Base-by-base conservation (phyloP, 2,113 vertebrate species). In the Miniopterus natalensis region DNA sequence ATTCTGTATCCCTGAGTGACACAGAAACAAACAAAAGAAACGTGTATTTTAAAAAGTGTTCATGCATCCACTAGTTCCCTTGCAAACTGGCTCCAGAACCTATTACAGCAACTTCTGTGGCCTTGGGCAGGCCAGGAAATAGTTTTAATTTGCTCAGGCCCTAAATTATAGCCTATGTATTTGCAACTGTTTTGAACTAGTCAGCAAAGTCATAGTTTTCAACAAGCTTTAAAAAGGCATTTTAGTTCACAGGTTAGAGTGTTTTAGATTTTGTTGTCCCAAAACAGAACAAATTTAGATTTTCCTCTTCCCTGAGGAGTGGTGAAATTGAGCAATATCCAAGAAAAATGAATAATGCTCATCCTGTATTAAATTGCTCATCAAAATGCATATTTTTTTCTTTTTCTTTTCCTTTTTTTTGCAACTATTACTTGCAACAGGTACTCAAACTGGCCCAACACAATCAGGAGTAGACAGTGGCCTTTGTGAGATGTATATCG, bases 161-260 rank as follows among this genome's bases (percentile, higher is more conserved):
- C 85, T 95, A 97, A 97, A 97, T 97, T 96, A 97, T 68, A 97
- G 85, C 91, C 96, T 92, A 21, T 80, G 66, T 74, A 95, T 92
- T 95, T 95, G 73, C 81, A 95, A 96, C 47, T 74, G 47, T 96
- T 97, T 87, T 95, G 85, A 96, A 96, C 61, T 59, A 95, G 95
- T 92, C 94, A 92, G 88, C 88, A 96, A 96, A 97, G 78, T 73
- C 80, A 92, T 81, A 79, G 66, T 96, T 97, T 96, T 97, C 92
- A 97, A 87, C 94, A 96, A 74, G 68, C 92, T 97, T 97, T 95
- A 88, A 95, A 95, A 87, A 92, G n/a, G 61, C 61, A 92, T 92
- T 97, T 94, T 63, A 86, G 61, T 90, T 96, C 90, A 84, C 49
- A 95, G 57, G 80, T 94, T 80, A 96, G 81, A 86, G 45, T 94